Evolutionary conservation across 2,113 vertebrate genomes (phyloP).

Genomic region (Lates calcarifer): DNA sequence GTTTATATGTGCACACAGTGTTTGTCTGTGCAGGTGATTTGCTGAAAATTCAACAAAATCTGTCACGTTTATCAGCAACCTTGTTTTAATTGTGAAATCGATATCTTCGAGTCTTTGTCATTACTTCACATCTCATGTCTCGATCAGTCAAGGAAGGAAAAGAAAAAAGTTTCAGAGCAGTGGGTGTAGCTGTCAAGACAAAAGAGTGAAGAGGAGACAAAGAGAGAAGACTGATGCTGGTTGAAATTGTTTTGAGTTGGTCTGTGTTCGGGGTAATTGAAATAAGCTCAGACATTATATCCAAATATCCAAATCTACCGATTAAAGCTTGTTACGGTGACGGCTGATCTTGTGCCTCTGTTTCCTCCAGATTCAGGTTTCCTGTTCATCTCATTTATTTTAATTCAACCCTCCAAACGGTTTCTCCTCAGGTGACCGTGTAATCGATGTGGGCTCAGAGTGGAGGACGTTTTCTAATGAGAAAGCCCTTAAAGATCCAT

Average conservation of each 20-base stretch:
- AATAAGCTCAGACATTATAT: too few species aligned
- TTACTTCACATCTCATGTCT: background rate
- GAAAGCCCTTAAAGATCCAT: slow-evolving; percentile 98
- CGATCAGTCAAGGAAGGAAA: background rate
- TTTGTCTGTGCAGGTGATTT: background rate
- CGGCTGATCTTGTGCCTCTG: too few species aligned
- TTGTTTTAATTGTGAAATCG: background rate
- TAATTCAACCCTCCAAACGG: background rate
- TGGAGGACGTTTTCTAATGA: slow-evolving; percentile 99
- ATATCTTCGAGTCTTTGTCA: background rate
- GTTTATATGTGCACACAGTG: background rate
- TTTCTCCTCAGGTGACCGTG: slow-evolving; percentile 90
- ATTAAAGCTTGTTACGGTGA: too few species aligned
- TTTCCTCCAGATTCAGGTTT: background rate
- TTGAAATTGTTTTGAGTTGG: background rate
- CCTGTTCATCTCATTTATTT: background rate
- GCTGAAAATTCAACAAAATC: background rate
- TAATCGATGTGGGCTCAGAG: slow-evolving; percentile 98
- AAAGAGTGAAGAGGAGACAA: background rate
- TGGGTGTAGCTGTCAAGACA: background rate
- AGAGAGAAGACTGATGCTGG: too few species aligned
- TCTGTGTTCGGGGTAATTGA: background rate
- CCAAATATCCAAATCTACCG: too few species aligned
- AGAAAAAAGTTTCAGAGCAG: background rate
- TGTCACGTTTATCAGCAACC: background rate